These are phyloP conservation scores for Nesidiocoris tenuis DNA, from an alignment of 2,888 invertebrate species.

Conservation along the genomic window DNA sequence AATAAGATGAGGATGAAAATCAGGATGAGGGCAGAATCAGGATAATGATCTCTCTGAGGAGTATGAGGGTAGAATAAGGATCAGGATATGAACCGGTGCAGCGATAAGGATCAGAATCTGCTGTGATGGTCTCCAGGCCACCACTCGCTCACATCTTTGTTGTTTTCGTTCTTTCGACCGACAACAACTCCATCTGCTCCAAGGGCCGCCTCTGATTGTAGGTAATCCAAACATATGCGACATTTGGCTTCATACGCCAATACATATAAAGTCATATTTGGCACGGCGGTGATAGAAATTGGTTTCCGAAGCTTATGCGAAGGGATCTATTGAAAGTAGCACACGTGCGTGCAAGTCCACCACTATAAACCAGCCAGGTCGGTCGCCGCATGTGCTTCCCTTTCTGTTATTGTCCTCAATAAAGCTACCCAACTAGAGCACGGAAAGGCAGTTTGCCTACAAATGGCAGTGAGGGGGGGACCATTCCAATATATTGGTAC, in stretches of 20 bases:
- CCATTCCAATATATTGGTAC: too few relatives aligned
- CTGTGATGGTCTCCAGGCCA: too few relatives aligned
- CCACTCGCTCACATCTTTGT: too few relatives aligned
- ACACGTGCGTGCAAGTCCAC: slow-evolving; percentile 15
- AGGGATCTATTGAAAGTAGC: slow-evolving; percentile 15
- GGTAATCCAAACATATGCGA: slow-evolving; percentile 1
- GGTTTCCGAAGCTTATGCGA: neutral
- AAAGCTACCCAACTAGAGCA: neutral
- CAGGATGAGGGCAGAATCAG: too few relatives aligned
- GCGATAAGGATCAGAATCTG: too few relatives aligned
- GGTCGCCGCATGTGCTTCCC: neutral
- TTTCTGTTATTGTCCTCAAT: slow-evolving; percentile 21
- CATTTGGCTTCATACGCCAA: slow-evolving; percentile 15
- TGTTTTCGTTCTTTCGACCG: too few relatives aligned
- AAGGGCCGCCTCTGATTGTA: neutral
- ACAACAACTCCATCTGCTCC: too few relatives aligned
- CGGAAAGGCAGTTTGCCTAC: neutral
- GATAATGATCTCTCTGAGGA: too few relatives aligned
- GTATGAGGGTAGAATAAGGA: too few relatives aligned
- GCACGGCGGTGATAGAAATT: neutral
- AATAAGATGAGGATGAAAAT: too few relatives aligned
- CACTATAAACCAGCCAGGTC: slow-evolving; percentile 5
- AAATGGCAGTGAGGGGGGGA: too few relatives aligned
- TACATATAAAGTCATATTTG: neutral
- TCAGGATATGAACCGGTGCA: too few relatives aligned